Conservation (phyloP, 2,797 vertebrate genomes). For the Tolypeutes matacus region DNA sequence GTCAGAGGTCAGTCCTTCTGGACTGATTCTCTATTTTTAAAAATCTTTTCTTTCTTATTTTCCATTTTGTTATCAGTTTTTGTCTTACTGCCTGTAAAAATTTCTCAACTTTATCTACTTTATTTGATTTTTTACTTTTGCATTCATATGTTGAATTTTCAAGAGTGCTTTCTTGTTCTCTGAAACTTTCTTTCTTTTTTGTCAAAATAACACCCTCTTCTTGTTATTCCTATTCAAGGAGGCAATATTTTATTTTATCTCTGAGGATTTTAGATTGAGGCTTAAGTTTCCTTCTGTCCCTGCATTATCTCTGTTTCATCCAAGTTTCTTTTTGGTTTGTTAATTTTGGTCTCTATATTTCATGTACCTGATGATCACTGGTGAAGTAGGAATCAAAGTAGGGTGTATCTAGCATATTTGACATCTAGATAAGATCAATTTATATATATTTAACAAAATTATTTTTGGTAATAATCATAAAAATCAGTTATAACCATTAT, state of each 20-base stretch:
- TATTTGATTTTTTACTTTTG: background rate
- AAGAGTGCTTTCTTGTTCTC: background rate
- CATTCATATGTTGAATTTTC: conserved; percentile 23
- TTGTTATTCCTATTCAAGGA: conserved; percentile 26
- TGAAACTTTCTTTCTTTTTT: conserved; percentile 20
- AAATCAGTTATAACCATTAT: conserved; percentile 25
- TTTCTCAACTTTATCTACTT: conserved; percentile 34
- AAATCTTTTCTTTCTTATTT: conserved; percentile 37
- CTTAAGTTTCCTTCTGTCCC: background rate
- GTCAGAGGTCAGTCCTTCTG: conserved; percentile 50
- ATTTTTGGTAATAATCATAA: conserved; percentile 23
- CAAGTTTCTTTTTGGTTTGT: background rate
- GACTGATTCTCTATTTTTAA: conserved; percentile 33
- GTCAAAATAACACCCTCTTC: background rate
- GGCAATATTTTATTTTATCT: background rate
- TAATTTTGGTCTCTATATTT: conserved; percentile 44
- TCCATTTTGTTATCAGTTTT: background rate
- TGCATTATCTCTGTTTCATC: background rate
- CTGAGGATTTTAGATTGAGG: background rate
- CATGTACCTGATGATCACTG: background rate
- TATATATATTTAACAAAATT: background rate
- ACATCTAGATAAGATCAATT: background rate
- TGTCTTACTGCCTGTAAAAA: background rate
- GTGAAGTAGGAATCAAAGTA: background rate
- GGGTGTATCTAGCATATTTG: background rate